Percentiles rank a stretch among this genome's conserved stretches.
phyloP scores from a whole-genome alignment of 2,888 invertebrate genomes.

The Rutpela maculata region DNA sequence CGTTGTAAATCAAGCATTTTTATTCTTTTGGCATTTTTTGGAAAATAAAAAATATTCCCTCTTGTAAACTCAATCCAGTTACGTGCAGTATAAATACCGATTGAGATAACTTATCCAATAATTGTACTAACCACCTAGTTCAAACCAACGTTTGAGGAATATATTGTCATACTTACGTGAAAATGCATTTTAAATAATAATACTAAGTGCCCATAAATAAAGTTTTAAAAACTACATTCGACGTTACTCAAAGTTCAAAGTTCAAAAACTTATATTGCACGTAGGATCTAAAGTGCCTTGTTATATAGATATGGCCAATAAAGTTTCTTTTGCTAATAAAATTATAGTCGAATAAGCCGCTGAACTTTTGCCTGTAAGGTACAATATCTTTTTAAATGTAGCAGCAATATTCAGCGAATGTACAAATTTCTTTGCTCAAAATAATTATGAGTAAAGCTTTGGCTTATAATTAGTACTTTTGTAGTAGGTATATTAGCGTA shows the following conservation, averaged over 20 bases:
- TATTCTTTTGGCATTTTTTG: too few relatives aligned
- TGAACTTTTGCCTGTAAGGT: neutral
- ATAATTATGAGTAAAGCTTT: neutral
- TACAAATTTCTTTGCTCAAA: neutral
- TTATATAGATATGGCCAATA: conserved; percentile 3
- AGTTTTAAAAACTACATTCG: neutral
- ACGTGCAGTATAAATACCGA: too few relatives aligned
- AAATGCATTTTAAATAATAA: neutral
- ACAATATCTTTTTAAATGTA: neutral
- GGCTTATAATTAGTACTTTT: too few relatives aligned
- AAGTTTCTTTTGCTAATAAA: conserved; percentile 7
- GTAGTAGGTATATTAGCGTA: too few relatives aligned
- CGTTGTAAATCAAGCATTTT: too few relatives aligned
- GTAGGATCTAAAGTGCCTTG: conserved; percentile 7
- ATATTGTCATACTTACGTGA: neutral
- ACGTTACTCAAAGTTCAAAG: conserved; percentile 1
- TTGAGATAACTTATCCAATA: too few relatives aligned
- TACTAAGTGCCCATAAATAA: neutral
- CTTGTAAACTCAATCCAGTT: too few relatives aligned
- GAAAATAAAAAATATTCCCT: too few relatives aligned
- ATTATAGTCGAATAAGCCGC: neutral
- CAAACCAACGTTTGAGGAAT: too few relatives aligned
- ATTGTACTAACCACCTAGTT: too few relatives aligned
- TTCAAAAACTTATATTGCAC: conserved; percentile 7
- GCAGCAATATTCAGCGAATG: neutral